Conservation (phyloP, 2,113 vertebrate genomes). For the Desmodus rotundus region DNA sequence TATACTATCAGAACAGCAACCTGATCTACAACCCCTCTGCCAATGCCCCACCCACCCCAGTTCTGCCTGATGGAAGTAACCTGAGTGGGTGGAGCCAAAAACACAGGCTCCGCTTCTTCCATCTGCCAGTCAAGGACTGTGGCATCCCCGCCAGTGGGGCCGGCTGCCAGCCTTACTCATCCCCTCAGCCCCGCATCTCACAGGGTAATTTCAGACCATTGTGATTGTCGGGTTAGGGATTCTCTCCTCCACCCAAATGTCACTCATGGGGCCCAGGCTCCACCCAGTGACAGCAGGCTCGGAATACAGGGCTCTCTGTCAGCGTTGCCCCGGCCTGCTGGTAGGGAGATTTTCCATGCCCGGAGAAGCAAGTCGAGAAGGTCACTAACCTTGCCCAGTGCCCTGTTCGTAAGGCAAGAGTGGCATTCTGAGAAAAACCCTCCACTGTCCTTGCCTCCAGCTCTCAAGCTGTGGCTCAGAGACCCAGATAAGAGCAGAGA, state of each 20-base stretch:
- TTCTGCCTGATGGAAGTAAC: not conserved
- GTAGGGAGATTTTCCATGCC: not conserved
- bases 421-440: not conserved
- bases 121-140: not conserved
- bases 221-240: not conserved
- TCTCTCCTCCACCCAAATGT: not conserved
- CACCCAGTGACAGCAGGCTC: not conserved
- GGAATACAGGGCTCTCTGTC: not conserved
- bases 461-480: not conserved
- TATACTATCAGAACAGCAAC: no score
- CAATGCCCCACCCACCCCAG: no score
- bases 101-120: not conserved
- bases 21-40: no score
- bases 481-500: not conserved
- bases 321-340: not conserved
- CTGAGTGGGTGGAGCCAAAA: not conserved
- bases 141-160: not conserved
- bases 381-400: not conserved
- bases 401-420: not conserved
- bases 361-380: not conserved
- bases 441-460: not conserved
- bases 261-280: not conserved
- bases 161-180: not conserved
- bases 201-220: not conserved
- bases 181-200: not conserved